Percentiles rank a stretch among this genome's conserved stretches.
Evolutionary conservation across 1,140 invertebrate species (phyloP).

Genomic region (Aphis craccivora): DNA sequence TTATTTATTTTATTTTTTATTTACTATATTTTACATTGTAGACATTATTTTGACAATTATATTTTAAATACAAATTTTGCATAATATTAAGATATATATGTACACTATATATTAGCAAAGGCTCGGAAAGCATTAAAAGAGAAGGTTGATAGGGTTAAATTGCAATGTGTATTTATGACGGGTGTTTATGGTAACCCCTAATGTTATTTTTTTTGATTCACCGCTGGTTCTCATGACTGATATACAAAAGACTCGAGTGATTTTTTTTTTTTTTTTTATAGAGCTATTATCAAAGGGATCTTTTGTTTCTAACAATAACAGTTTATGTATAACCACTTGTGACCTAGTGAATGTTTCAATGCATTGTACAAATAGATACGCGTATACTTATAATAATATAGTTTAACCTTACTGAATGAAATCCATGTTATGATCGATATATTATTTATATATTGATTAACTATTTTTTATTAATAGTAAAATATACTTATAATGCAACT

Average conservation of each 20-base stretch:
- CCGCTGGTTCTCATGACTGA: neutral
- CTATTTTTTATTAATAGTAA: neutral
- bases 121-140: neutral
- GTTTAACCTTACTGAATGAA: neutral
- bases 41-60: neutral
- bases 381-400: neutral
- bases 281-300: constrained; percentile 34
- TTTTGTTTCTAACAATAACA: constrained; percentile 21
- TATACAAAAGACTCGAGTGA: constrained; percentile 38
- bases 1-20: neutral
- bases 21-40: neutral
- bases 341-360: neutral
- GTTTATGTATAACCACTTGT: neutral
- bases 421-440: neutral
- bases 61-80: neutral
- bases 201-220: neutral
- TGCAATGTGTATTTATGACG: constrained; percentile 32
- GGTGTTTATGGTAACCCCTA: constrained; percentile 24
- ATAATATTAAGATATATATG: neutral
- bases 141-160: neutral
- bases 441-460: neutral
- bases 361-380: neutral
- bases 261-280: constrained; percentile 42
- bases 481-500: neutral
- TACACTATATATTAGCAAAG: too few relatives aligned